Evolutionary conservation across 2,797 vertebrate genomes (phyloP).

Genomic region (Muscicapa striata): DNA sequence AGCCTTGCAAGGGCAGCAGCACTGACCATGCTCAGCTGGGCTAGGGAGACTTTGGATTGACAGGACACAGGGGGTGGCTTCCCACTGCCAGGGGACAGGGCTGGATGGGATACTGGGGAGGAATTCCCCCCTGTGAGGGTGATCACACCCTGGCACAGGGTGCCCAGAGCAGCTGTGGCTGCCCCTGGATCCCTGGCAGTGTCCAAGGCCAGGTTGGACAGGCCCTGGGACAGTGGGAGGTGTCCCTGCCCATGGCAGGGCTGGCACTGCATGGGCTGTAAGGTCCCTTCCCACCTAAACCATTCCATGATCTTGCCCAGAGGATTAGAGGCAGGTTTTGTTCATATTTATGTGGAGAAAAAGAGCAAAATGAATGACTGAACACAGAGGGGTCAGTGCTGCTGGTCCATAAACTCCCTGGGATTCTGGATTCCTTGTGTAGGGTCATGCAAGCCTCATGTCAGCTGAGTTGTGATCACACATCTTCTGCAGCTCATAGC

Average conservation of each 20-base stretch:
- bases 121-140: rapidly evolving
- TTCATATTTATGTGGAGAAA: background rate
- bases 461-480: background rate
- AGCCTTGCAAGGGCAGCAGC: background rate
- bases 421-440: rapidly evolving
- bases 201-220: rapidly evolving
- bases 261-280: rapidly evolving
- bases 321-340: rapidly evolving
- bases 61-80: background rate
- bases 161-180: background rate
- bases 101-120: rapidly evolving
- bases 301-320: background rate
- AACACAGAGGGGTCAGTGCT: background rate
- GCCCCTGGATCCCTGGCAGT: background rate
- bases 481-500: background rate
- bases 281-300: background rate
- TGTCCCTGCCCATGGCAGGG: background rate
- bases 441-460: background rate
- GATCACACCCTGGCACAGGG: background rate
- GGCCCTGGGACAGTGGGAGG: rapidly evolving
- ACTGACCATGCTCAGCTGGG: background rate
- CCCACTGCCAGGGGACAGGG: background rate
- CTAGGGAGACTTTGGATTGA: background rate
- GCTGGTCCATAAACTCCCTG: background rate
- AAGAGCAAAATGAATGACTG: background rate